Evolutionary conservation across 2,113 vertebrate species (phyloP).

Genomic region (Lethenteron camtschaticum): DNA sequence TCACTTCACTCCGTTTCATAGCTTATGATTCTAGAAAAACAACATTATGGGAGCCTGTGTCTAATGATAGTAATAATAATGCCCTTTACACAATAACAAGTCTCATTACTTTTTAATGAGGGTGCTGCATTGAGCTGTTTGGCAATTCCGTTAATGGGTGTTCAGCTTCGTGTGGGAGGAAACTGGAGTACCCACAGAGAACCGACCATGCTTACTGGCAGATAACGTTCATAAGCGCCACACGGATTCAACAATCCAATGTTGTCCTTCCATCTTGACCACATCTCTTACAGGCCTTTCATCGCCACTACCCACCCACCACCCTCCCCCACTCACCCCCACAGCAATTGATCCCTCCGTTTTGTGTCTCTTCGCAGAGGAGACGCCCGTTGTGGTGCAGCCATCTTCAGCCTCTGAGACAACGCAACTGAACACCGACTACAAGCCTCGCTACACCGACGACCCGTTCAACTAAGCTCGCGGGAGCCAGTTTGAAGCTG

Average conservation of each 20-base stretch:
- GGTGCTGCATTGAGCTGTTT: too few relatives aligned
- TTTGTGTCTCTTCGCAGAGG: constrained; percentile 3
- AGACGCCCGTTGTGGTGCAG: constrained; percentile 1
- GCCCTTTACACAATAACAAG: too few relatives aligned
- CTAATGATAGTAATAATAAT: too few relatives aligned
- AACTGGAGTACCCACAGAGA: neutral
- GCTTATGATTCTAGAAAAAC: too few relatives aligned
- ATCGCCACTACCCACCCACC: neutral
- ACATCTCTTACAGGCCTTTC: neutral
- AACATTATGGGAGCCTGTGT: too few relatives aligned
- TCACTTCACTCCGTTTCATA: too few relatives aligned
- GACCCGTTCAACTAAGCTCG: neutral
- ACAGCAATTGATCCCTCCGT: neutral
- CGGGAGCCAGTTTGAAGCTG: too few relatives aligned
- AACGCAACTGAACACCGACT: neutral
- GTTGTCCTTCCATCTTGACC: neutral
- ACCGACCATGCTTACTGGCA: neutral
- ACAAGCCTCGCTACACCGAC: neutral
- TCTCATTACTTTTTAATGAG: too few relatives aligned
- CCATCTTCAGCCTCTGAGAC: constrained; percentile 1
- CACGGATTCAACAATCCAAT: neutral
- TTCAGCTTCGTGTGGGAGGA: too few relatives aligned
- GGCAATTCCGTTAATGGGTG: too few relatives aligned
- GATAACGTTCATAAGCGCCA: too few relatives aligned
- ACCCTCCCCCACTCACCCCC: neutral